Base-by-base conservation (phyloP, 2,113 vertebrate genomes). In the Pantherophis guttatus region DNA sequence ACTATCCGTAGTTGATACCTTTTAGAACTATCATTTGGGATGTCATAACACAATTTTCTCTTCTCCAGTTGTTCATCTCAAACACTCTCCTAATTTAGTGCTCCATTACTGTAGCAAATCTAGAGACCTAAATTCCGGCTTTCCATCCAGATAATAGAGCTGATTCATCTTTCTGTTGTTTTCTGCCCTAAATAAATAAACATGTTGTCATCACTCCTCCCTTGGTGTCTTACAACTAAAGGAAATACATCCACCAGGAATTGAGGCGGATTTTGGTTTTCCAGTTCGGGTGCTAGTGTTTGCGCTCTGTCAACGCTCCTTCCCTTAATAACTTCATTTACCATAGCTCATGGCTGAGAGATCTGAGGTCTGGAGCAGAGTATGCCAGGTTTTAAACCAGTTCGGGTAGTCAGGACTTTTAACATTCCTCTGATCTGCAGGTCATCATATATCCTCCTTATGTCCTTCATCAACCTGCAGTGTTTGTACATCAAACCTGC, bases 391-490 rank as follows among this genome's bases (percentile, higher is more conserved):
- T 91, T 54, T 24, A 23, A 55, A 81, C 21, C 54, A 70, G 10
- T 53, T n/a, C 21, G 10, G 21, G n/a, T 13, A 81, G 50, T 17
- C n/a, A 6, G 5, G 65, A 23, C 11, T 50, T 26, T 91, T 33
- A 91, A 91, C 52, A 81, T 53, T 53, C 54, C n/a, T 91, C 33
- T 91, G 21, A 85, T 81, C 90, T 91, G 90, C 65, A 91, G n/a
- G 52, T 26, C 11, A 91, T 44, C 50, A n/a, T 0, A 24, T 39
- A 17, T 85, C n/a, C 21, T 48, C 29, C 89, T 59, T 65, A 29
- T 52, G n/a, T 21, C 65, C 26, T 91, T 91, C n/a, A 55, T 12
- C 52, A 39, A 12, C 65, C 5, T 19, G 39, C 59, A 3, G 23
- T 65, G 8, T 75, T 75, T 33, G 13, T 75, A 33, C 65, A 75